Evolutionary conservation across 2,888 invertebrate genomes (phyloP).

Genomic region (Alcis repandata): DNA sequence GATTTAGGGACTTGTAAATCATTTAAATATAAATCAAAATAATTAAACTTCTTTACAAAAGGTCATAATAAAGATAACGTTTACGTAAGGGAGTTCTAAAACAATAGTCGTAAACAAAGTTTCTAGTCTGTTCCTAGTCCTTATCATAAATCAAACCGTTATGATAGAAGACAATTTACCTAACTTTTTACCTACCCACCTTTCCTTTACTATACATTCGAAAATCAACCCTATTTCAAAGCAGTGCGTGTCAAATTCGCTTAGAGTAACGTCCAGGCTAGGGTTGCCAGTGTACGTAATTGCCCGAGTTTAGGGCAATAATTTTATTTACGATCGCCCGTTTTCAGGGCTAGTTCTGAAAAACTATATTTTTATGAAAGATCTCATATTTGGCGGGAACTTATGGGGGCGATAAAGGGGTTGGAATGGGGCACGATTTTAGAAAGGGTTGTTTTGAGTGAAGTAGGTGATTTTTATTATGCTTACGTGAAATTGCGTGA

Average conservation of each 20-base stretch:
- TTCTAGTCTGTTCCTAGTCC: conserved; percentile 40
- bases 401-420: conserved; percentile 32
- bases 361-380: conserved; percentile 42
- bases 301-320: conserved; percentile 49
- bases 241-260: conserved; percentile 23
- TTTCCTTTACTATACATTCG: conserved; percentile 22
- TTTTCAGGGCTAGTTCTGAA: conserved; percentile 44
- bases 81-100: conserved; percentile 20
- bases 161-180: conserved; percentile 45
- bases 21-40: not conserved
- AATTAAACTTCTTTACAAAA: conserved; percentile 7
- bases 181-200: conserved; percentile 43
- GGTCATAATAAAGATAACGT: conserved; percentile 15
- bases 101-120: conserved; percentile 36
- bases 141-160: conserved; percentile 43
- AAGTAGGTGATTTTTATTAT: conserved; percentile 18
- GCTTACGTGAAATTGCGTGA: not conserved
- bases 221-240: conserved; percentile 36
- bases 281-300: conserved; percentile 48
- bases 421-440: conserved; percentile 24
- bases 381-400: conserved; percentile 32
- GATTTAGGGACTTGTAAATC: too few species aligned
- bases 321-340: conserved; percentile 48
- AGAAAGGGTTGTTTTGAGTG: conserved; percentile 12
- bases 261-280: conserved; percentile 8